Percentiles rank a stretch among this genome's conserved stretches.
phyloP scores from a whole-genome alignment of 1,140 invertebrate species.

The Penaeus indicus region DNA sequence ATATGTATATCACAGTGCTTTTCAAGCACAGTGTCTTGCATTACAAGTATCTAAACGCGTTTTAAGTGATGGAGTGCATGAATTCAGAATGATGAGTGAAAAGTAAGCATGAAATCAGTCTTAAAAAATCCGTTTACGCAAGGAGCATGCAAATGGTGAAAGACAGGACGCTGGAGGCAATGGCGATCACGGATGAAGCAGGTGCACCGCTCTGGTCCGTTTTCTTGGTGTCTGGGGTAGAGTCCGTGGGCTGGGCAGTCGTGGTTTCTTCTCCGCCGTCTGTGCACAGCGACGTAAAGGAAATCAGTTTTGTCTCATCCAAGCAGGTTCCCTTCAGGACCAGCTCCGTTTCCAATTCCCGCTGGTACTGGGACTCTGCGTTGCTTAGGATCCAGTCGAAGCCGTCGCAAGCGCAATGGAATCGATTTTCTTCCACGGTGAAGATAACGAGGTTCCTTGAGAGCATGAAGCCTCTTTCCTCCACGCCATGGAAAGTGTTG shows the following conservation, averaged over 20 bases:
- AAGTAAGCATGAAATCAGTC: too few relatives aligned
- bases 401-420: slow-evolving; percentile 37
- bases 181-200: not conserved
- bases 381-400: slow-evolving; percentile 36
- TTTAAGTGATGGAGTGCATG: too few relatives aligned
- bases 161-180: not conserved
- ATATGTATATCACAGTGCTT: too few relatives aligned
- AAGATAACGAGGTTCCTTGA: slow-evolving; percentile 35
- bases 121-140: too few relatives aligned
- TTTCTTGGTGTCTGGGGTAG: too few relatives aligned
- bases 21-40: too few relatives aligned
- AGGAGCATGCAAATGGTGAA: too few relatives aligned
- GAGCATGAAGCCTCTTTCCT: slow-evolving; percentile 44
- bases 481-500: slow-evolving; percentile 46
- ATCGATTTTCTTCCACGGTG: slow-evolving; percentile 51
- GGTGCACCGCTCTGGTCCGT: not conserved
- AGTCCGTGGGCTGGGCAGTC: not conserved
- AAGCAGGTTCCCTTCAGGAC: slow-evolving; percentile 1
- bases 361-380: not conserved
- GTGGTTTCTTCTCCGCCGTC: not conserved
- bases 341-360: slow-evolving; percentile 50
- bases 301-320: slow-evolving; percentile 27
- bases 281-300: slow-evolving; percentile 23
- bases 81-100: too few relatives aligned
- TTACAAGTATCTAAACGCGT: too few relatives aligned